Conservation (phyloP, 2,888 invertebrate genomes). For the Cylindroiulus punctatus region DNA sequence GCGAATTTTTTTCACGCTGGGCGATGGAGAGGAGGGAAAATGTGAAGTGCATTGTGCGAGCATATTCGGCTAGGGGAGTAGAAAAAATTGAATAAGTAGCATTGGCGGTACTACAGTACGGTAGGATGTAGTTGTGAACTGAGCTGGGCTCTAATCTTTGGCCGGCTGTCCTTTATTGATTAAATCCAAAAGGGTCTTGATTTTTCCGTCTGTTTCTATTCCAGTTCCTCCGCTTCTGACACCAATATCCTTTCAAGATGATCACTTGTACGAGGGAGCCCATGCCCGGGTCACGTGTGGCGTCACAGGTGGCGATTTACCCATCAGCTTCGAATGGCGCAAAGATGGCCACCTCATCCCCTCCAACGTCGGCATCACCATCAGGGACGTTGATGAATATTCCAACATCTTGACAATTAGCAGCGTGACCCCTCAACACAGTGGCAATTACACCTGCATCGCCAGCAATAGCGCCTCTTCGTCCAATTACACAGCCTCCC, state of each 20-base stretch:
- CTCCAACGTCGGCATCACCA: constrained; percentile 45
- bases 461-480: constrained; percentile 68
- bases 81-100: constrained; percentile 23
- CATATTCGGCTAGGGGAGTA: not conserved
- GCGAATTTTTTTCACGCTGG: not conserved
- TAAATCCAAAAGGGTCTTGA: constrained; percentile 19
- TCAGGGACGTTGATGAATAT: constrained; percentile 58
- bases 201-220: constrained; percentile 27
- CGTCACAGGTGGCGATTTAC: constrained; percentile 57
- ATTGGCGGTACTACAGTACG: not conserved
- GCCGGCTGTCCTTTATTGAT: constrained; percentile 11
- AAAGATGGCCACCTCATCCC: constrained; percentile 57
- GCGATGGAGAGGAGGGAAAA: not conserved
- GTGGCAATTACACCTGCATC: constrained; percentile 71
- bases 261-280: constrained; percentile 58
- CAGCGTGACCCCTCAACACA: constrained; percentile 65
- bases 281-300: constrained; percentile 58
- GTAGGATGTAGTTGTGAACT: not conserved
- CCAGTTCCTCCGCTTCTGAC: constrained; percentile 58
- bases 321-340: constrained; percentile 57
- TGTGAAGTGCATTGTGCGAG: not conserved
- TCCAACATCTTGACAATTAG: constrained; percentile 61
- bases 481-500: constrained; percentile 65
- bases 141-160: constrained; percentile 4
- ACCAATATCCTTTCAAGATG: constrained; percentile 58